A percentile compares a stretch with the other conserved stretches of the same genome.
These are phyloP conservation scores for Penaeus japonicus DNA, from an alignment of 1,140 invertebrate genomes.

Conservation along the genomic window DNA sequence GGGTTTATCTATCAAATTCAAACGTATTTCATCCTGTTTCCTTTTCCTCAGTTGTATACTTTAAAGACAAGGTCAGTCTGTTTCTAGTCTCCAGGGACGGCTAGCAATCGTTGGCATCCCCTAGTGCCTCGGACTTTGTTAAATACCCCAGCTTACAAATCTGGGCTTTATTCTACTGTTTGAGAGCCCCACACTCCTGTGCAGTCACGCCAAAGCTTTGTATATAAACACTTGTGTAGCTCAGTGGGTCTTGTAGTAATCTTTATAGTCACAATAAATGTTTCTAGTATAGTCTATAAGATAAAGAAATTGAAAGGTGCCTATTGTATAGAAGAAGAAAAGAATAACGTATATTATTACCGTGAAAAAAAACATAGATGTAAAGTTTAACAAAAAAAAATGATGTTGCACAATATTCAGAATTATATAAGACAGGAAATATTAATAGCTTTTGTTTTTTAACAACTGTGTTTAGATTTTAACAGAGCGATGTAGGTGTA, in stretches of 20 bases:
- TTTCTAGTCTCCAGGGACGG: background rate
- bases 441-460: slow-evolving; percentile 34
- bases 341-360: slow-evolving; percentile 49
- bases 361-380: slow-evolving; percentile 17
- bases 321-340: slow-evolving; percentile 51
- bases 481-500: slow-evolving; percentile 31
- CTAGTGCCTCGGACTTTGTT: background rate
- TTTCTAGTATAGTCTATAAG: slow-evolving; percentile 50
- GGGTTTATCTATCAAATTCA: too few species aligned
- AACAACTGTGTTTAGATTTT: slow-evolving; percentile 45
- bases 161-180: slow-evolving; percentile 14
- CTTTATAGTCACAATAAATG: slow-evolving; percentile 48
- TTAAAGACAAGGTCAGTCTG: too few species aligned
- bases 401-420: slow-evolving; percentile 33
- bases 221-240: slow-evolving; percentile 47
- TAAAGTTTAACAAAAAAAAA: slow-evolving; percentile 19
- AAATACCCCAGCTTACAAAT: background rate
- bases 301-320: slow-evolving; percentile 52
- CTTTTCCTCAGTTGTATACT: too few species aligned
- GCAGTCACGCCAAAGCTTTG: slow-evolving; percentile 47
- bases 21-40: too few species aligned
- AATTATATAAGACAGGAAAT: slow-evolving; percentile 4
- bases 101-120: background rate
- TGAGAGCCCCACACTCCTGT: background rate
- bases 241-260: slow-evolving; percentile 41